Evolutionary conservation across 2,888 invertebrate species (phyloP), one percentile per base, ranked within the genome.

Genomic region (Cylindroiulus punctatus): DNA sequence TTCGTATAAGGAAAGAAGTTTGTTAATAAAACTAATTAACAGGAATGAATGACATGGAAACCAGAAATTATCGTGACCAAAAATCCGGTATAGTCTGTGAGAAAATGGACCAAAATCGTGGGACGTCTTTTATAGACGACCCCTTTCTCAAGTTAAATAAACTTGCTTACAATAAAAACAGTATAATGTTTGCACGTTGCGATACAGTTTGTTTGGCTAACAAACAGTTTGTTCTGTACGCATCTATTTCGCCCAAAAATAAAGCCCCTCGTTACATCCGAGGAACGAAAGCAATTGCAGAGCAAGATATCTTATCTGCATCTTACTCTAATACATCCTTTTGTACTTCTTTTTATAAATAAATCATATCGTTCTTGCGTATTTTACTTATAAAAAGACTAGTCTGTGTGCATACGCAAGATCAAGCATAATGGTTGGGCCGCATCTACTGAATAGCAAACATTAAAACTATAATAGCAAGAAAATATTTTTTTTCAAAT

Each of bases 401-500:
- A 12, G 19, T 12, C 12, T 17, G 19, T 47, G 3, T 19, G 14
- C 12, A 44, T 44, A 47, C 12, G 47, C 1, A 47, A 47, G 19
- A 22, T 22, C 57, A n/a, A 57, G 22, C 57, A 57, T 57, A 57
- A 57, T 57, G 22, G 57, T 22, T 57, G n/a, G 57, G 57, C n/a
- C n/a, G 57, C 22, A 57, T 57, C 7, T 22, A 8, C 22, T 57
- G 57, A 57, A 57, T 57, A 22, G 57, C 57, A 57, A 57, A 57
- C 57, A 57, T 57, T 57, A 57, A 57, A 57, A 57, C 17, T 19
- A 57, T 57, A 57, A 57, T 57, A 57, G 57, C 8, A 57, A n/a
- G 57, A 57, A 57, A 57, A 57, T 57, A 57, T 57, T 7, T 47
- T 7, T 57, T 57, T n/a, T 57, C 57, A 57, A 57, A 57, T 57